These are phyloP conservation scores for Chalcis sispes DNA, from an alignment of 2,888 invertebrate species.

Conservation along the genomic window DNA sequence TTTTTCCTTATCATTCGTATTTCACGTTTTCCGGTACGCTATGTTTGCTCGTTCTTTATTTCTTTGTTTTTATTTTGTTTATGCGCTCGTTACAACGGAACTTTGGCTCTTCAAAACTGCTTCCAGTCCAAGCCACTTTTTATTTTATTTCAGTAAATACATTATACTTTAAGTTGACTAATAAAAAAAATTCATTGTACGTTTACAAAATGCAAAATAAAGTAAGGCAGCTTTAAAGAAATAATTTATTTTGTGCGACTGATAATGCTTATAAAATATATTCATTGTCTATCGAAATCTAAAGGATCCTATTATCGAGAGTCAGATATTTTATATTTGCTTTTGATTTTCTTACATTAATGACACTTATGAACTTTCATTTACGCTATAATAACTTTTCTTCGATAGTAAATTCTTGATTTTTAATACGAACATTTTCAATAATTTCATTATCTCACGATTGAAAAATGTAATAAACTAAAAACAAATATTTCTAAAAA, in stretches of 20 bases:
- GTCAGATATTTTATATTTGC: not conserved
- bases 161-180: not conserved
- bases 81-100: conserved; percentile 27
- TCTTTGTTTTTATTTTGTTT: conserved; percentile 20
- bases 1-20: conserved; percentile 9
- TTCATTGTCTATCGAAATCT: not conserved
- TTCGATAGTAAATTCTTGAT: not conserved
- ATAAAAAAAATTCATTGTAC: not conserved
- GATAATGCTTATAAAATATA: conserved; percentile 1
- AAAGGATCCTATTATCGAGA: not conserved
- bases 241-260: conserved; percentile 23
- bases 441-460: not conserved
- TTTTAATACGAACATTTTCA: not conserved
- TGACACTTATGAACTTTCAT: conserved; percentile 20
- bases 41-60: conserved; percentile 7
- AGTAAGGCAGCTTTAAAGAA: not conserved
- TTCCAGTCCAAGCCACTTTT: conserved; percentile 23
- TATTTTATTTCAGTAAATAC: not conserved
- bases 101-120: conserved; percentile 27
- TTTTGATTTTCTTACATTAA: conserved; percentile 34
- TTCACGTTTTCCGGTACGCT: not conserved
- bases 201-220: conserved; percentile 5
- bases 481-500: not conserved
- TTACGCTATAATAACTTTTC: conserved; percentile 4
- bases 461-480: not conserved